phyloP scores from a whole-genome alignment of 2,888 invertebrate genomes.

The Drosophila mercatorum region DNA sequence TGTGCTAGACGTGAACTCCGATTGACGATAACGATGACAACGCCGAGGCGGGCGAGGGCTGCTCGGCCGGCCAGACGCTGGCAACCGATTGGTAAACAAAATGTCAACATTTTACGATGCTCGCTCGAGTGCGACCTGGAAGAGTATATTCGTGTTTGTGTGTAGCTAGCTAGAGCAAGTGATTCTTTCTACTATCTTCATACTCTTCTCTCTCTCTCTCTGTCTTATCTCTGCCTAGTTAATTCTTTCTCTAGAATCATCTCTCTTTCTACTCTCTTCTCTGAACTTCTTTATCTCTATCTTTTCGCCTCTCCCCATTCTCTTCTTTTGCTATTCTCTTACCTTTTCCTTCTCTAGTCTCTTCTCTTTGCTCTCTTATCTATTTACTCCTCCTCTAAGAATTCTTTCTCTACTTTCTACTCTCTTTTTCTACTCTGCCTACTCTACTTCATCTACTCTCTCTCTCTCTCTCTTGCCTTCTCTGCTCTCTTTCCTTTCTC shows the following conservation, averaged over 20 bases:
- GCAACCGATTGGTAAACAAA: slow-evolving; percentile 56
- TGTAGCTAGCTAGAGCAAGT: not conserved
- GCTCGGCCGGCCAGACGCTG: slow-evolving; percentile 47
- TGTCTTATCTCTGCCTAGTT: no score
- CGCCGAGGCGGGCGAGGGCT: slow-evolving; percentile 6
- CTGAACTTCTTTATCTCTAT: not conserved
- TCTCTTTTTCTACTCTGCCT: not conserved
- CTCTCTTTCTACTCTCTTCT: no score
- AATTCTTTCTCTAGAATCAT: no score
- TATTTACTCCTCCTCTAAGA: no score
- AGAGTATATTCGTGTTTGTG: not conserved
- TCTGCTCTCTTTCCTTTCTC: not conserved
- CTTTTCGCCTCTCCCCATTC: not conserved
- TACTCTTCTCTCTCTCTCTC: not conserved
- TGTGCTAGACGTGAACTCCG: slow-evolving; percentile 72
- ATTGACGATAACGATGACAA: slow-evolving; percentile 66
- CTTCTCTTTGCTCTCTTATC: not conserved
- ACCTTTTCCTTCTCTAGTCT: not conserved
- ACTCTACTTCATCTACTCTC: no score
- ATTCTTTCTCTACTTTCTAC: not conserved
- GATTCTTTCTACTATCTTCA: not conserved
- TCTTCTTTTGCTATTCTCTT: not conserved
- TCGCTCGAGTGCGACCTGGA: no score
- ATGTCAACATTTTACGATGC: slow-evolving; percentile 44
- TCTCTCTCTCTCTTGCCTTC: not conserved